A percentile compares a stretch with the other conserved stretches of the same genome.
These are phyloP conservation scores for Pseudochirops cupreus DNA, from an alignment of 2,797 vertebrate genomes.

Conservation along the genomic window DNA sequence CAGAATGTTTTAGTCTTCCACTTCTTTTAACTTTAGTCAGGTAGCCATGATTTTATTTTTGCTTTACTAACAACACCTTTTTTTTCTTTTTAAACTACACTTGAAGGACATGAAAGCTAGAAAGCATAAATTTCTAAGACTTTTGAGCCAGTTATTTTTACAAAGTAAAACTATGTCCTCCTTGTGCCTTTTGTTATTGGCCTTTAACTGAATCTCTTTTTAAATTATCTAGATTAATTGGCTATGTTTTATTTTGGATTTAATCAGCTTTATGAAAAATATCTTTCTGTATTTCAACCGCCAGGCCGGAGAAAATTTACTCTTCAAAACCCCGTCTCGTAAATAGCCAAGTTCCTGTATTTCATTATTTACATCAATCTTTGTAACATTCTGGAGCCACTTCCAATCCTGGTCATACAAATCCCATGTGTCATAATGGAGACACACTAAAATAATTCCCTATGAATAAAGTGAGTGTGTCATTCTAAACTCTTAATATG, in stretches of 20 bases:
- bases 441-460: conserved; percentile 74
- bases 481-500: conserved; percentile 65
- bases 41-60: not conserved
- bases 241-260: conserved; percentile 27
- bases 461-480: conserved; percentile 78
- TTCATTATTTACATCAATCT: not conserved
- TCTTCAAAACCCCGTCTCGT: not conserved
- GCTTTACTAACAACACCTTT: not conserved
- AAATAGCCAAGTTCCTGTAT: not conserved
- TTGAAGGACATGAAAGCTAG: conserved; percentile 32
- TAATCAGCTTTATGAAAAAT: not conserved
- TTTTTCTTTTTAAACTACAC: conserved; percentile 7
- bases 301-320: not conserved
- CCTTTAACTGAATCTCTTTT: conserved; percentile 18
- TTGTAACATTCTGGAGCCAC: not conserved
- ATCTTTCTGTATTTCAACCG: not conserved
- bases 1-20: not conserved
- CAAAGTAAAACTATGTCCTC: conserved; percentile 21
- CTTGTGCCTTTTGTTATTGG: not conserved
- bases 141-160: conserved; percentile 23
- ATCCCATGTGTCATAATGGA: conserved; percentile 65
- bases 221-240: conserved; percentile 45
- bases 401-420: not conserved
- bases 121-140: conserved; percentile 16
- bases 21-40: not conserved